Percentiles rank a stretch among this genome's conserved stretches.
Conservation (phyloP, 2,797 vertebrate species). For the Coluber constrictor region DNA sequence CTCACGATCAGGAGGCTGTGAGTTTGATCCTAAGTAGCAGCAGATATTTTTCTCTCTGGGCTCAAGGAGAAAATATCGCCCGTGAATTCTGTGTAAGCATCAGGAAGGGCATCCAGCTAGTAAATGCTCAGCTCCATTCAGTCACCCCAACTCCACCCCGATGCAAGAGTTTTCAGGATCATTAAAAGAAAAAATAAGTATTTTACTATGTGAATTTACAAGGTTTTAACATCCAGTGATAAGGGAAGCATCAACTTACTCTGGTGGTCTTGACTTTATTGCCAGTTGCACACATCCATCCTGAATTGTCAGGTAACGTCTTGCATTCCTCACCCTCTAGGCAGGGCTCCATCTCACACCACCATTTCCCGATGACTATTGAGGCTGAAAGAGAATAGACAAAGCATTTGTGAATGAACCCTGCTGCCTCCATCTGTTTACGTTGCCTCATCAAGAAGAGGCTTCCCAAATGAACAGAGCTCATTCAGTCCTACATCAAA, state of each 20-base stretch:
- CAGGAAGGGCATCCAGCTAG: background rate
- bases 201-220: background rate
- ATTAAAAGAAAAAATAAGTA: background rate
- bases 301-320: slow-evolving; percentile 95
- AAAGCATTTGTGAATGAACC: background rate
- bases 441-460: background rate
- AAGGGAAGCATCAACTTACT: slow-evolving; percentile 74
- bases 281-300: slow-evolving; percentile 97
- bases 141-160: background rate
- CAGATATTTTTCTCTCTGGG: background rate
- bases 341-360: slow-evolving; percentile 98
- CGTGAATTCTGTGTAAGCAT: background rate
- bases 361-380: slow-evolving; percentile 97
- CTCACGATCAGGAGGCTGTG: background rate
- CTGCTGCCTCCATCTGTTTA: background rate
- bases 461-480: background rate
- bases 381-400: slow-evolving; percentile 76
- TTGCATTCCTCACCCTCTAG: slow-evolving; percentile 97
- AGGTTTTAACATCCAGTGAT: slow-evolving; percentile 4
- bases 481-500: background rate
- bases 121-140: background rate
- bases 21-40: background rate
- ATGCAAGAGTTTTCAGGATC: background rate
- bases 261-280: slow-evolving; percentile 98
- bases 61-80: background rate